Conservation (phyloP, 1,140 invertebrate species). For the Drosophila neocordata region DNA sequence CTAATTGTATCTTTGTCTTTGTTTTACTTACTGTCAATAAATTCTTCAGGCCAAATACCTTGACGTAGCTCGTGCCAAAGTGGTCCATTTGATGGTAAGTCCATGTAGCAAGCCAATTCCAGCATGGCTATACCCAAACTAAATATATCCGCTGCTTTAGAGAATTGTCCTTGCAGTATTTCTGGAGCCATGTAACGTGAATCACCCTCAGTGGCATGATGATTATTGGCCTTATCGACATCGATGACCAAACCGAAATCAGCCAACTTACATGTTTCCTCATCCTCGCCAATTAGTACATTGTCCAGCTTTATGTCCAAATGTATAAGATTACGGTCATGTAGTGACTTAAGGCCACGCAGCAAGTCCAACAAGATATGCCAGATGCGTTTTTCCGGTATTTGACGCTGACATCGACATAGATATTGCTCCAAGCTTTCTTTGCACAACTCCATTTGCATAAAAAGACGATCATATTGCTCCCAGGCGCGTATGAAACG, state of each 20-base stretch:
- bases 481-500: constrained; percentile 89
- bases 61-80: constrained; percentile 88
- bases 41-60: constrained; percentile 81
- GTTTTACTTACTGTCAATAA: constrained; percentile 64
- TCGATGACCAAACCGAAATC: constrained; percentile 90
- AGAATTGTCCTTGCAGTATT: constrained; percentile 87
- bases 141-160: constrained; percentile 86
- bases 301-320: constrained; percentile 92
- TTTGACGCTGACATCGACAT: constrained; percentile 70
- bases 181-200: constrained; percentile 90
- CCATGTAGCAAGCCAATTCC: constrained; percentile 88
- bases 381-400: constrained; percentile 83
- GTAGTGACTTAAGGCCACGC: constrained; percentile 87
- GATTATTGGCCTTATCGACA: constrained; percentile 83
- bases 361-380: constrained; percentile 76
- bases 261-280: constrained; percentile 87
- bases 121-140: constrained; percentile 90
- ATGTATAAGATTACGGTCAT: constrained; percentile 87
- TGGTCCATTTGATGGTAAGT: constrained; percentile 87
- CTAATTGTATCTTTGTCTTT: background rate
- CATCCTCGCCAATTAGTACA: constrained; percentile 86
- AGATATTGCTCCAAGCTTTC: constrained; percentile 83
- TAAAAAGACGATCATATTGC: constrained; percentile 87
- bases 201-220: constrained; percentile 87
- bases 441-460: constrained; percentile 89